Evolutionary conservation across 2,888 invertebrate species (phyloP), one percentile per base, ranked within the genome.

Genomic region (Plebejus melissa): DNA sequence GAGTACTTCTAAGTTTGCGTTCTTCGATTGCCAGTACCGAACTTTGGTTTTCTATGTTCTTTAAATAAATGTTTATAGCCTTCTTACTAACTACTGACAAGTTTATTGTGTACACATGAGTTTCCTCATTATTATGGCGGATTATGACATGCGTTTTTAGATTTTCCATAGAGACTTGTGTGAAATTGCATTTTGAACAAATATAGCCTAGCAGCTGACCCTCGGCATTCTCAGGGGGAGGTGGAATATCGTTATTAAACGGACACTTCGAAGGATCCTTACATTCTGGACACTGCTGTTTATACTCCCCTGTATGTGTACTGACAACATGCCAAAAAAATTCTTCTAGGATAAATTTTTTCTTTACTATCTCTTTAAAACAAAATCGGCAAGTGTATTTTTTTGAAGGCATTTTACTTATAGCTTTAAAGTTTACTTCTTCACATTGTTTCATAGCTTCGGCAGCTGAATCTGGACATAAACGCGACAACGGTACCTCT

Each of bases 271-370:
- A 83, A 78, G 86, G 81, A 75, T 86, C 84, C 2, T 86, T 80
- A 80, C 97, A 97, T 72, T 90, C 87, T 0, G 94, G 94, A 85
- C 97, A 97, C 36, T 90, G 85, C 77, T 95, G 95, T 76, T 95
- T 93, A 80, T 95, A 96, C 87, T 98, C 97, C 0, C 97, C 97
- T 0, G 97, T 97, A 78, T 98, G 98, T 72, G 89, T 94, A 36
- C 95, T 91, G 1, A 92, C 95, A 65, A 97, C 92, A 82, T 98
- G 97, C 84, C 97, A 96, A 82, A 96, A 96, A 83, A 96, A 96
- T 5, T 86, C 83, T 82, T 93, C 91, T 70, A 93, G 82, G 54
- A 84, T 81, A 1, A 82, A 81, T 75, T 83, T 86, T 74, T 80
- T 84, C 77, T 82, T 85, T 38, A 78, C 76, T 78, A 92, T 91